phyloP scores from a whole-genome alignment of 1,140 invertebrate genomes.

The Muscidifurax raptorellus region DNA sequence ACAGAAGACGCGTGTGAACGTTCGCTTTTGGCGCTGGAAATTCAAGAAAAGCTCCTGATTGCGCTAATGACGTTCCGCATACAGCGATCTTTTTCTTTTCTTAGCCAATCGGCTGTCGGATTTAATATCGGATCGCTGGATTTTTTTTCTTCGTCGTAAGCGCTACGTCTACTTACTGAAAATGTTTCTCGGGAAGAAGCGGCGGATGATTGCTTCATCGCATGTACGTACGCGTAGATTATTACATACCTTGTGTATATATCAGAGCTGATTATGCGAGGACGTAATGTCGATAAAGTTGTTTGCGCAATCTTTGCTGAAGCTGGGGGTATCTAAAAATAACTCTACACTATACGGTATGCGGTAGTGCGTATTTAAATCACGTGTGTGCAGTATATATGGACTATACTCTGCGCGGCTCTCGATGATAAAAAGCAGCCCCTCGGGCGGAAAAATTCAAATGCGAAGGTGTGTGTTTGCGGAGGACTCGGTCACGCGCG shows the following conservation, averaged over 20 bases:
- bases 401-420: not conserved
- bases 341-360: not conserved
- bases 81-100: not conserved
- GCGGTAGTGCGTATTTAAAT: not conserved
- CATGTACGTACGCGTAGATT: not conserved
- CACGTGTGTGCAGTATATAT: not conserved
- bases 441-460: constrained; percentile 61
- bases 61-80: constrained; percentile 7
- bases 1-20: constrained; percentile 25
- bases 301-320: constrained; percentile 30
- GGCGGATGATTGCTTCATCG: not conserved
- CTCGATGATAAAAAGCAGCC: not conserved
- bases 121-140: constrained; percentile 1
- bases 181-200: not conserved
- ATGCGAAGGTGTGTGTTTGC: constrained; percentile 57
- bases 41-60: constrained; percentile 36
- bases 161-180: not conserved
- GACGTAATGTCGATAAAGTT: not conserved
- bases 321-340: not conserved
- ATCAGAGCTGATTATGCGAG: constrained; percentile 8
- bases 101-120: not conserved
- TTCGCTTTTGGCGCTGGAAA: constrained; percentile 43
- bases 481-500: constrained; percentile 8
- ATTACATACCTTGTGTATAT: no score
- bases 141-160: not conserved